These are phyloP conservation scores for Caenorhabditis sp. DNA, from an alignment of 2,888 invertebrate species.

Conservation along the genomic window DNA sequence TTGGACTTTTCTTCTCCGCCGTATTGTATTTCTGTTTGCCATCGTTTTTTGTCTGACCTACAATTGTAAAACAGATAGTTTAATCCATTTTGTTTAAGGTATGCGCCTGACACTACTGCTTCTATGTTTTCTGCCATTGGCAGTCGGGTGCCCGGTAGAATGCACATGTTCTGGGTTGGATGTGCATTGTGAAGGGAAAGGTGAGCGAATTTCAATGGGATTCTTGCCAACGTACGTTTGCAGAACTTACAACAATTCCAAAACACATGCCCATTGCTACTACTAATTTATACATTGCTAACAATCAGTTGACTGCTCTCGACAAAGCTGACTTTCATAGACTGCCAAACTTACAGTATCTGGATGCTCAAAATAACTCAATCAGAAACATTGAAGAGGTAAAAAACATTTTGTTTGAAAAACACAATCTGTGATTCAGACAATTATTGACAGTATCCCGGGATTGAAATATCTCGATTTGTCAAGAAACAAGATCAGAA, in stretches of 20 bases:
- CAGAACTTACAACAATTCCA: constrained; percentile 38
- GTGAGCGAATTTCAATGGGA: too few species aligned
- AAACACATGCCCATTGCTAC: constrained; percentile 34
- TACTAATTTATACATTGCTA: constrained; percentile 43
- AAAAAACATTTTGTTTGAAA: background rate
- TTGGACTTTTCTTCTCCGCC: constrained; percentile 9
- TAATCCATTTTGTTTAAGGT: constrained; percentile 13
- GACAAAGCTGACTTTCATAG: constrained; percentile 35
- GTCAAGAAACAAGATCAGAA: constrained; percentile 70
- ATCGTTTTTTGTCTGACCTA: background rate
- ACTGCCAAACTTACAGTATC: constrained; percentile 47
- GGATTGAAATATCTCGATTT: constrained; percentile 70
- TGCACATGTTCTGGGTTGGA: constrained; percentile 40
- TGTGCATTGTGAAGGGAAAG: constrained; percentile 50
- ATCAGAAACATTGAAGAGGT: constrained; percentile 54
- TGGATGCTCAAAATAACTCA: constrained; percentile 48
- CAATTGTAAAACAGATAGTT: background rate
- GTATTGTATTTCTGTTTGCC: constrained; percentile 13
- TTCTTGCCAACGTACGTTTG: background rate
- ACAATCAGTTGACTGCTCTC: constrained; percentile 29
- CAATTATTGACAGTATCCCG: constrained; percentile 73
- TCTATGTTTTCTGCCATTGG: constrained; percentile 10
- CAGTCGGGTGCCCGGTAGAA: constrained; percentile 28
- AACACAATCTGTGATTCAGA: constrained; percentile 69
- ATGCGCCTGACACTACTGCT: constrained; percentile 41